Conservation (phyloP, 2,113 vertebrate genomes). For the Lepisosteus oculatus region DNA sequence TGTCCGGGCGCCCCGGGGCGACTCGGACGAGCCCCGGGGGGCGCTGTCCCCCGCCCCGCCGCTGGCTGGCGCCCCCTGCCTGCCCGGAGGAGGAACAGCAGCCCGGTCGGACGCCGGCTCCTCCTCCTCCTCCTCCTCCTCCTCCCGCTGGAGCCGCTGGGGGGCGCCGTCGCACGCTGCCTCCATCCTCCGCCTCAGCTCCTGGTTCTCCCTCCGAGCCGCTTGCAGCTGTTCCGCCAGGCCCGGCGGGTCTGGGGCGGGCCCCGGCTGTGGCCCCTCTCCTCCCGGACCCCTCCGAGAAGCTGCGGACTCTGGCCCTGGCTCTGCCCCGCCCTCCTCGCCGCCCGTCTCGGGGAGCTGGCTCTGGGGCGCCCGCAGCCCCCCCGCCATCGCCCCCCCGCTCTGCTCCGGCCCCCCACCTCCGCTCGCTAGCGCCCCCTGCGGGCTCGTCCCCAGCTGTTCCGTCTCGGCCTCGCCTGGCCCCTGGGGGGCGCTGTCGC, state of each 20-base stretch:
- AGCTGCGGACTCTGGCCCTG: not conserved
- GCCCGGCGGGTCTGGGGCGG: not conserved
- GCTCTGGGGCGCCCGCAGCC: too few relatives aligned
- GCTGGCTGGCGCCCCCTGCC: not conserved
- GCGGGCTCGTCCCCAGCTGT: not conserved
- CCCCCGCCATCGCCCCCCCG: too few relatives aligned
- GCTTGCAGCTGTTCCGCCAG: not conserved
- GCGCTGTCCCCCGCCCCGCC: not conserved
- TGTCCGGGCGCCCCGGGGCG: not conserved
- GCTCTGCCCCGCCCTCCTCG: too few relatives aligned
- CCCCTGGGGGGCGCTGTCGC: conserved; percentile 51
- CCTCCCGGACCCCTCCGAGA: not conserved
- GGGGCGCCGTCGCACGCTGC: not conserved
- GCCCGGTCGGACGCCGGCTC: conserved; percentile 39
- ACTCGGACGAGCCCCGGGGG: not conserved
- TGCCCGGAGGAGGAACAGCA: not conserved
- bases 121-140: conserved; percentile 32
- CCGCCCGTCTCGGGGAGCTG: too few relatives aligned
- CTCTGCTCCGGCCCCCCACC: not conserved
- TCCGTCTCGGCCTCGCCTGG: conserved; percentile 31
- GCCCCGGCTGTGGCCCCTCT: not conserved
- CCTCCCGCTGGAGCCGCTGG: conserved; percentile 10
- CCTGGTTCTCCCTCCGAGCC: not conserved
- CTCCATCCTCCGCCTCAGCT: not conserved
- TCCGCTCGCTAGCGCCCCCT: not conserved